Percentiles rank a stretch among this genome's conserved stretches.
phyloP scores from a whole-genome alignment of 2,888 invertebrate species.

The Drosophila nr. perissopoda region DNA sequence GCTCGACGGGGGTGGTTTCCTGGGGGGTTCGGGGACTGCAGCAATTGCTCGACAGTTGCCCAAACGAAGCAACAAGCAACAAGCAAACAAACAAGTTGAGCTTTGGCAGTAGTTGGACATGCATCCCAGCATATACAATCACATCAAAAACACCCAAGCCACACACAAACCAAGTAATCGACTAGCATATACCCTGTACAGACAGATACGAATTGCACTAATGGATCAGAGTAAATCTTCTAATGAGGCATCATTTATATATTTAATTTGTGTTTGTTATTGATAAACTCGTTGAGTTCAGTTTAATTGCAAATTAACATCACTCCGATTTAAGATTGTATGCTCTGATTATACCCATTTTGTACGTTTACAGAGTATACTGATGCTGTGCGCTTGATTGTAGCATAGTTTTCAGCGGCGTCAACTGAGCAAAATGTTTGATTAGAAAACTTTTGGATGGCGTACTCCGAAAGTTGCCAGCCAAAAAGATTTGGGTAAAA shows the following conservation, averaged over 20 bases:
- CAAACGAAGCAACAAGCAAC: conserved; percentile 63
- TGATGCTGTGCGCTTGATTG: conserved; percentile 3
- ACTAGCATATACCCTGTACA: not conserved
- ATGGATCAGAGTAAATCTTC: not conserved
- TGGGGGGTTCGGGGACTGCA: not conserved
- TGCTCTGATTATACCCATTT: not conserved
- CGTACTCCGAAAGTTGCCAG: conserved; percentile 40
- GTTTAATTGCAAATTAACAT: not conserved
- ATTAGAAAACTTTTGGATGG: conserved; percentile 67
- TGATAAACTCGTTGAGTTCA: not conserved
- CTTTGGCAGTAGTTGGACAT: conserved; percentile 46
- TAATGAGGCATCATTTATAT: not conserved
- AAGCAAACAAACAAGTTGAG: conserved; percentile 74
- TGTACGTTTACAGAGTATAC: not conserved
- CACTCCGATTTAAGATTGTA: not conserved
- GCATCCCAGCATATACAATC: conserved; percentile 12
- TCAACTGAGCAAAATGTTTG: conserved; percentile 65
- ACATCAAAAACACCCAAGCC: not conserved
- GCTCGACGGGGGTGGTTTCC: not conserved
- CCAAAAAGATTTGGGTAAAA: conserved; percentile 58
- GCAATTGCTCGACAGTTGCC: conserved; percentile 25
- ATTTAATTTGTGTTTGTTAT: not conserved
- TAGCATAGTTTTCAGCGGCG: conserved; percentile 45
- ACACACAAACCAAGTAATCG: not conserved
- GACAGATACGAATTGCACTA: not conserved